Percentiles rank a stretch among this genome's conserved stretches.
phyloP scores from a whole-genome alignment of 1,140 invertebrate genomes.

The Drosophila auraria region DNA sequence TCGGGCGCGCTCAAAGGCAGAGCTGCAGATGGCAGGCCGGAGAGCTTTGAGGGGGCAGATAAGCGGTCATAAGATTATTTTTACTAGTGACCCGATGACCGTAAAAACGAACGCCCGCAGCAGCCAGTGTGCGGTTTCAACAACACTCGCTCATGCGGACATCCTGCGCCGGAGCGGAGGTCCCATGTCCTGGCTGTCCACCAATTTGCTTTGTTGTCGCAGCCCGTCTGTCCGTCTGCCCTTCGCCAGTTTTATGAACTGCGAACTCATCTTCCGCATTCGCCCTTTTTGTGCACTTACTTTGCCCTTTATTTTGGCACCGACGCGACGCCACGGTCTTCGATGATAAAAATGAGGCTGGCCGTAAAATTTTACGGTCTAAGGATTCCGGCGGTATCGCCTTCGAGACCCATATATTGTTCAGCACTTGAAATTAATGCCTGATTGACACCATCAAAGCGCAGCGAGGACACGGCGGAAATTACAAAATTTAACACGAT shows the following conservation, averaged over 20 bases:
- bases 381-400: slow-evolving; percentile 18
- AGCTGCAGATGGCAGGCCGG: slow-evolving; percentile 26
- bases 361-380: slow-evolving; percentile 37
- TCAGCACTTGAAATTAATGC: slow-evolving; percentile 52
- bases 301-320: slow-evolving; percentile 22
- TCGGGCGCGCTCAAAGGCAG: slow-evolving; percentile 1
- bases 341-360: slow-evolving; percentile 36
- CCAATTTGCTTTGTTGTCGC: slow-evolving; percentile 66
- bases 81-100: slow-evolving; percentile 51
- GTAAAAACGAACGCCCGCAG: slow-evolving; percentile 52
- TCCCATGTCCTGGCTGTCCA: slow-evolving; percentile 34
- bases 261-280: slow-evolving; percentile 47
- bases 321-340: background rate
- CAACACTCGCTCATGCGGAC: slow-evolving; percentile 43
- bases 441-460: slow-evolving; percentile 53
- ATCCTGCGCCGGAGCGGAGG: slow-evolving; percentile 33
- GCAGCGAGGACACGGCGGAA: slow-evolving; percentile 14
- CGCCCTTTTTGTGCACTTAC: slow-evolving; percentile 27
- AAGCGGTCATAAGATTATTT: slow-evolving; percentile 59
- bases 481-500: slow-evolving; percentile 22
- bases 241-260: slow-evolving; percentile 53
- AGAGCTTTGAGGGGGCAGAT: slow-evolving; percentile 39
- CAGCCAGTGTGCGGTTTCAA: slow-evolving; percentile 25
- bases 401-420: slow-evolving; percentile 31
- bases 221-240: slow-evolving; percentile 11